phyloP scores from a whole-genome alignment of 2,888 invertebrate genomes.

The Phengaris arion region DNA sequence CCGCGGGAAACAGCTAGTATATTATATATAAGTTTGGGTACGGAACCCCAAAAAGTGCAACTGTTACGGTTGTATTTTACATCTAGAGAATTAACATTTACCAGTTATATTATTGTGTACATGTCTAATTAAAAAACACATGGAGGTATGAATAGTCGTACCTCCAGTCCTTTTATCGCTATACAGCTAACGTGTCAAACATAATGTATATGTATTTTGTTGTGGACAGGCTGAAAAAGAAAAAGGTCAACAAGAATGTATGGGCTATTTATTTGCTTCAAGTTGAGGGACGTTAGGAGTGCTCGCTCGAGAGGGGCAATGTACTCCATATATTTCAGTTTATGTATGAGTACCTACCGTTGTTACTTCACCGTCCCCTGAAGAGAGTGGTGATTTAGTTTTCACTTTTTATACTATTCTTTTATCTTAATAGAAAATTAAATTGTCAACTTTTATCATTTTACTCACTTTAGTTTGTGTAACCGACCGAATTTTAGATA shows the following conservation, averaged over 20 bases:
- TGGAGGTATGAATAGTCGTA: no score
- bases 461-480: no score
- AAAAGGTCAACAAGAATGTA: constrained; percentile 52
- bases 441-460: background rate
- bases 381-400: constrained; percentile 18
- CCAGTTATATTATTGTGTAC: no score
- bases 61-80: no score
- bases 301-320: constrained; percentile 31
- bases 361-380: background rate
- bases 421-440: background rate
- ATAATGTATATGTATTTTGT: constrained; percentile 26
- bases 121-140: background rate
- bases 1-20: no score
- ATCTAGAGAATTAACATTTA: no score
- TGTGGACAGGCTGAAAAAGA: constrained; percentile 28
- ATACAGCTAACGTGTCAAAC: background rate
- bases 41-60: no score
- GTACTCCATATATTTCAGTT: constrained; percentile 21
- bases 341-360: constrained; percentile 5
- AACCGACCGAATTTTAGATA: no score
- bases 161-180: no score
- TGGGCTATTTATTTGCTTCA: constrained; percentile 59
- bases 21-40: no score
- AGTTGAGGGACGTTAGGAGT: constrained; percentile 51
- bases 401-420: background rate